Evolutionary conservation across 2,797 vertebrate genomes (phyloP).

Genomic region (Pogonophryne albipinna): DNA sequence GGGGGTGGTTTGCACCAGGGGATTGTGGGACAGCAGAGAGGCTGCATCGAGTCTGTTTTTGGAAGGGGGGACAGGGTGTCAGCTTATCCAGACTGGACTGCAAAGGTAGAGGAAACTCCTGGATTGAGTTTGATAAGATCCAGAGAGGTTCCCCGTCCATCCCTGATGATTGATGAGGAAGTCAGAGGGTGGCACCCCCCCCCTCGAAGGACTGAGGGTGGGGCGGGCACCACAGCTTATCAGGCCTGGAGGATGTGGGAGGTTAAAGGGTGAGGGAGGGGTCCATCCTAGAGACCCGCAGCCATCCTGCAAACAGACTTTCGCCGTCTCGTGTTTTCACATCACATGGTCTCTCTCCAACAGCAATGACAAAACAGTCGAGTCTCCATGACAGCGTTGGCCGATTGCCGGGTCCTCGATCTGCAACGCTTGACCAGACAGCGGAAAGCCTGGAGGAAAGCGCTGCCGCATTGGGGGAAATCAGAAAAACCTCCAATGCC

Average conservation of each 20-base stretch:
- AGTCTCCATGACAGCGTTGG: conserved; percentile 36
- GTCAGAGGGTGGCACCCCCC: conserved; percentile 73
- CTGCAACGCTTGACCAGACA: conserved; percentile 38
- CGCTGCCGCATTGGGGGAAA: neutral
- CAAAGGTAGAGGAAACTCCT: conserved; percentile 80
- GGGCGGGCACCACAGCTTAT: conserved; percentile 81
- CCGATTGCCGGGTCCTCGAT: conserved; percentile 24
- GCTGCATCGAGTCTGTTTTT: conserved; percentile 43
- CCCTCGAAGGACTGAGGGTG: conserved; percentile 23
- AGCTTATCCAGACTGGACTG: conserved; percentile 86
- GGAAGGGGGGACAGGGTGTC: conserved; percentile 50
- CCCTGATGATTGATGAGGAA: conserved; percentile 82
- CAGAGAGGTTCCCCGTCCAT: conserved; percentile 75
- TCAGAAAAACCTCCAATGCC: conserved; percentile 5
- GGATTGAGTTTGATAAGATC: conserved; percentile 71
- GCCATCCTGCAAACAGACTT: conserved; percentile 28
- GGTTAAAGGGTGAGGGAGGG: conserved; percentile 22
- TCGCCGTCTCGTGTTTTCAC: conserved; percentile 29
- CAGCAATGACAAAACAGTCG: conserved; percentile 28
- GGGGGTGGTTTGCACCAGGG: conserved; percentile 44
- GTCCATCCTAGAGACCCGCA: conserved; percentile 39
- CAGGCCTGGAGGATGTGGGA: conserved; percentile 78
- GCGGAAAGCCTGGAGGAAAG: conserved; percentile 51
- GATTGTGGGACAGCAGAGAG: conserved; percentile 45
- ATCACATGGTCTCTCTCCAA: conserved; percentile 32